Percentiles rank a stretch among this genome's conserved stretches.
Conservation (phyloP, 1,140 invertebrate genomes). For the Magallana ariakensis region DNA sequence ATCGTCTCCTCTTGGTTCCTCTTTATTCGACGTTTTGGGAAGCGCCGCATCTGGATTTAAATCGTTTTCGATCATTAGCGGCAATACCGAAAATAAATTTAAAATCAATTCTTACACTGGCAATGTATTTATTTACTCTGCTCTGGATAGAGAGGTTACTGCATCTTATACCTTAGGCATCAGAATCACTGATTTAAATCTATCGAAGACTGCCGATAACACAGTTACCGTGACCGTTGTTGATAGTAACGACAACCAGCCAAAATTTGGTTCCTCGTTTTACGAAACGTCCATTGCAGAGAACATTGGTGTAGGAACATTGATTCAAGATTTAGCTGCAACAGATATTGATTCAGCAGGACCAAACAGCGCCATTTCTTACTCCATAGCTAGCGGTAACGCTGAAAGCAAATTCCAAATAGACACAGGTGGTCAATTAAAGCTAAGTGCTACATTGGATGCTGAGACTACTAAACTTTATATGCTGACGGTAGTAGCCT, state of each 20-base stretch:
- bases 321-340: constrained; percentile 93
- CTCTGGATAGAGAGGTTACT: constrained; percentile 61
- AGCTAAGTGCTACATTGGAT: constrained; percentile 43
- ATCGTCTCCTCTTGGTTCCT: constrained; percentile 32
- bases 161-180: constrained; percentile 55
- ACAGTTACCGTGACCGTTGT: constrained; percentile 59
- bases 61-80: constrained; percentile 87
- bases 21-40: constrained; percentile 46
- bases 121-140: constrained; percentile 54
- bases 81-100: constrained; percentile 82
- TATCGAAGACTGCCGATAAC: constrained; percentile 53
- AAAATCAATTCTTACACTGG: constrained; percentile 57
- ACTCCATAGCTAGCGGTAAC: constrained; percentile 46
- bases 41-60: constrained; percentile 84
- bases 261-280: constrained; percentile 84
- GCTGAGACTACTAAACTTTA: constrained; percentile 53
- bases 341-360: constrained; percentile 92
- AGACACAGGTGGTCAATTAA: constrained; percentile 39
- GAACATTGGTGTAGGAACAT: constrained; percentile 92
- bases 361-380: constrained; percentile 25
- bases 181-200: constrained; percentile 49
- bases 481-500: constrained; percentile 57
- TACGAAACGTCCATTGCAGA: constrained; percentile 63
- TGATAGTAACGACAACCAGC: constrained; percentile 96
- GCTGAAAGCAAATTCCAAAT: constrained; percentile 42